Evolutionary conservation across 1,140 invertebrate genomes (phyloP).

Genomic region (Hydropsyche tenuis): DNA sequence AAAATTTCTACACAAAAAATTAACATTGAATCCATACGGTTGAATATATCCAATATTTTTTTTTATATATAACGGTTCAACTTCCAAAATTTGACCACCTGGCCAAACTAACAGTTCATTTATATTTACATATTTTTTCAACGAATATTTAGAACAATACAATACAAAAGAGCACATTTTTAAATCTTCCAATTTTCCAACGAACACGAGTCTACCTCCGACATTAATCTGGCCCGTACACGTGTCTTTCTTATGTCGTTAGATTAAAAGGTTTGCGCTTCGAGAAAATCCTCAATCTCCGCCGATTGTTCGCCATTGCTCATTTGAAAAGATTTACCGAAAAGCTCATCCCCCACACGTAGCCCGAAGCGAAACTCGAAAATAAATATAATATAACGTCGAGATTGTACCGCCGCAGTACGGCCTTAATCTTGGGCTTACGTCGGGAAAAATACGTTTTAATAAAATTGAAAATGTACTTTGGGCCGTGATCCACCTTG

Average conservation of each 20-base stretch:
- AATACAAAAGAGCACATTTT: no score
- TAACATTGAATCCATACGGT: no score
- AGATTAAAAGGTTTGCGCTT: constrained; percentile 15
- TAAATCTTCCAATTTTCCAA: no score
- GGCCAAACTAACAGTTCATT: no score
- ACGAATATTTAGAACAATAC: no score
- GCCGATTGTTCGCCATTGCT: constrained; percentile 32
- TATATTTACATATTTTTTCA: no score
- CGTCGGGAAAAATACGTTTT: neutral
- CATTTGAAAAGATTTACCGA: constrained; percentile 45
- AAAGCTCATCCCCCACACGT: constrained; percentile 38
- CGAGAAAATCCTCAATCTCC: constrained; percentile 18
- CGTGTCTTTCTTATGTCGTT: neutral
- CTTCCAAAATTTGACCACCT: no score
- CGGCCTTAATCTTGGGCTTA: constrained; percentile 20
- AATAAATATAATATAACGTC: constrained; percentile 22
- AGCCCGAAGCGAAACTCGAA: constrained; percentile 33
- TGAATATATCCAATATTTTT: no score
- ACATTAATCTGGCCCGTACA: neutral
- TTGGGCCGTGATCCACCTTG: neutral
- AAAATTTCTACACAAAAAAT: no score
- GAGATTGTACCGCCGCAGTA: neutral
- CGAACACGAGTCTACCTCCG: no score
- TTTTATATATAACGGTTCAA: no score
- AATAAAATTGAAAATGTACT: constrained; percentile 1